These are phyloP conservation scores for Criorhina ranunculi DNA, from an alignment of 2,888 invertebrate genomes.

Conservation along the genomic window DNA sequence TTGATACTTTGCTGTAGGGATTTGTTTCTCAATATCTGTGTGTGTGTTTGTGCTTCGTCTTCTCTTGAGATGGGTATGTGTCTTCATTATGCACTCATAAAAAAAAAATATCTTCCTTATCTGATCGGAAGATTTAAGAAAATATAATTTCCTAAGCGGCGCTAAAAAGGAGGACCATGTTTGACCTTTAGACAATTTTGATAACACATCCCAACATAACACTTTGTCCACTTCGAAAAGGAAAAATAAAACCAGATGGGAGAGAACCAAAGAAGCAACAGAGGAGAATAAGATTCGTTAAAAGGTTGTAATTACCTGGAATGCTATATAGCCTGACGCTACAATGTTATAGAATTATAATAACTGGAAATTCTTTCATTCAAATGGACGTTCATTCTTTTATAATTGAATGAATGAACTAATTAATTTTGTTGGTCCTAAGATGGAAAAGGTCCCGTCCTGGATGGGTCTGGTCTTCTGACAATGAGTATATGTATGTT, in stretches of 20 bases:
- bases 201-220: slow-evolving; percentile 68
- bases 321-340: slow-evolving; percentile 46
- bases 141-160: slow-evolving; percentile 73
- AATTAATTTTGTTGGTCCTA: slow-evolving; percentile 66
- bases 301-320: slow-evolving; percentile 75
- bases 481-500: background rate
- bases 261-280: slow-evolving; percentile 21
- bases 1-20: slow-evolving; percentile 28
- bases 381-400: slow-evolving; percentile 67
- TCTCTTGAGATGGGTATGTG: slow-evolving; percentile 53
- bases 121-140: slow-evolving; percentile 75
- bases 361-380: slow-evolving; percentile 66
- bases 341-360: slow-evolving; percentile 62
- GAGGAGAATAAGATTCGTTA: slow-evolving; percentile 38
- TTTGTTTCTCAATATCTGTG: background rate
- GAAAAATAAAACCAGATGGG: slow-evolving; percentile 28
- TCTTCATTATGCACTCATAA: slow-evolving; percentile 75
- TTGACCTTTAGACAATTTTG: slow-evolving; percentile 74
- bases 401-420: slow-evolving; percentile 73
- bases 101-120: slow-evolving; percentile 75
- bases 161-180: slow-evolving; percentile 75
- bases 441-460: slow-evolving; percentile 45
- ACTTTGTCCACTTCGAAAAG: slow-evolving; percentile 58
- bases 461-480: slow-evolving; percentile 6
- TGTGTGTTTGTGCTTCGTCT: background rate